phyloP scores from a whole-genome alignment of 2,113 vertebrate genomes.

The Xiphias gladius region DNA sequence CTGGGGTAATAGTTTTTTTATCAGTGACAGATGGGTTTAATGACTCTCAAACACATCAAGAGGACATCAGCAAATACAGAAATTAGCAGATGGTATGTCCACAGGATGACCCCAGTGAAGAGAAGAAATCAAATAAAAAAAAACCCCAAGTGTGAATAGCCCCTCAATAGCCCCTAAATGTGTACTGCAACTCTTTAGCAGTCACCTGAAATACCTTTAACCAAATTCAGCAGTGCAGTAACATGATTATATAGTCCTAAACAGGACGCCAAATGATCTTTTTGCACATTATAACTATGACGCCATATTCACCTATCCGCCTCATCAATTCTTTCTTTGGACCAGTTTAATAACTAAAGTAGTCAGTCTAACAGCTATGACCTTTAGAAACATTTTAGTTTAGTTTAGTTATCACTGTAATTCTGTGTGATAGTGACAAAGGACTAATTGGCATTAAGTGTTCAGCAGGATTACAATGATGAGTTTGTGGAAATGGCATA shows the following conservation, averaged over 20 bases:
- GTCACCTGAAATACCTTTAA: slow-evolving; percentile 41
- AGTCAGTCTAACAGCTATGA: slow-evolving; percentile 2
- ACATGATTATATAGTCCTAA: slow-evolving; percentile 25
- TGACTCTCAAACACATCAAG: slow-evolving; percentile 71
- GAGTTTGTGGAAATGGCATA: no score
- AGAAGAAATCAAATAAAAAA: slow-evolving; percentile 61
- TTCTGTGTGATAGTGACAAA: neutral
- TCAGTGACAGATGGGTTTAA: slow-evolving; percentile 73
- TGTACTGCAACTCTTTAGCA: slow-evolving; percentile 32
- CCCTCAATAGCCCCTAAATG: slow-evolving; percentile 49
- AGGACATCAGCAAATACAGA: slow-evolving; percentile 69
- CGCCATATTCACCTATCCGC: neutral
- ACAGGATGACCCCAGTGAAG: slow-evolving; percentile 66
- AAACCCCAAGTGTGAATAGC: slow-evolving; percentile 30
- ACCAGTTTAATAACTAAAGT: neutral
- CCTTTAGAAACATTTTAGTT: neutral
- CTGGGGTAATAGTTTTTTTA: slow-evolving; percentile 73
- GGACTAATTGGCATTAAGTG: neutral
- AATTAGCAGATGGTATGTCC: slow-evolving; percentile 65
- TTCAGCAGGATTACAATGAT: neutral
- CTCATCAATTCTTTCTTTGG: slow-evolving; percentile 26
- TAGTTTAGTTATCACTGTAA: neutral
- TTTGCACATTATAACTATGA: slow-evolving; percentile 24
- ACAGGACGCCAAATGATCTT: slow-evolving; percentile 16
- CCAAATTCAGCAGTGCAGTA: slow-evolving; percentile 13